Base-by-base conservation (phyloP, 2,797 vertebrate genomes). In the Catamblyrhynchus diadema region DNA sequence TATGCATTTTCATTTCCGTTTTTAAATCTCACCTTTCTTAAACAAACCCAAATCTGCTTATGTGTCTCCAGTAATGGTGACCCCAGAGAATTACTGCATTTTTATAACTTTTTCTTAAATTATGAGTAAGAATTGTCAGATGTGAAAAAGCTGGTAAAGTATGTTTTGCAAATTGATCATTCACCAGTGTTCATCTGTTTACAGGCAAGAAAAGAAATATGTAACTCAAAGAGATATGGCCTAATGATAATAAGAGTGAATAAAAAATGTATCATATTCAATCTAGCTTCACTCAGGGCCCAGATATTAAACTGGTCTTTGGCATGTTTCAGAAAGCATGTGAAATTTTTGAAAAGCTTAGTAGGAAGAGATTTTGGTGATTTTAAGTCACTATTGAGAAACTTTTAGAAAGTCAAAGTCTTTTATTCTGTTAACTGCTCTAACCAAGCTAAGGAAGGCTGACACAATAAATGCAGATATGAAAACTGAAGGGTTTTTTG, bases 101-200 rank as follows among this genome's bases (percentile, higher is more conserved):
- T 93, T 94, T 71, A 88, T 83, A 84, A 96, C 81, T 93, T 95
- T 50, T 60, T 67, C 45, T 94, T 92, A 86, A 92, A 81, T 69
- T 88, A 85, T 75, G 14, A 96, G 66, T 95, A 95, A 71, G 67
- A 96, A 96, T 41, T 92, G 71, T 94, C 81, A 94, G 89, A 96
- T 84, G 65, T 90, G 44, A 73, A 84, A 93, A 96, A 94, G 47
- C 69, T 95, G 79, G 82, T 93, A 90, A 93, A 94, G 83, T 79
- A 77, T 91, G 59, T 85, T 97, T 86, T 93, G 57, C 72, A 91
- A 95, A 94, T 61, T 73, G 41, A 94, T 81, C 17, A 12, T 59
- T 88, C 37, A 69, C 41, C 23, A 41, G 35, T 61, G 30, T 45
- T 67, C 45, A 69, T 83, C 71, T 61, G 56, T 74, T 81, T 74